Conservation (phyloP, 2,888 invertebrate genomes). For the Steinernema hermaphroditum region DNA sequence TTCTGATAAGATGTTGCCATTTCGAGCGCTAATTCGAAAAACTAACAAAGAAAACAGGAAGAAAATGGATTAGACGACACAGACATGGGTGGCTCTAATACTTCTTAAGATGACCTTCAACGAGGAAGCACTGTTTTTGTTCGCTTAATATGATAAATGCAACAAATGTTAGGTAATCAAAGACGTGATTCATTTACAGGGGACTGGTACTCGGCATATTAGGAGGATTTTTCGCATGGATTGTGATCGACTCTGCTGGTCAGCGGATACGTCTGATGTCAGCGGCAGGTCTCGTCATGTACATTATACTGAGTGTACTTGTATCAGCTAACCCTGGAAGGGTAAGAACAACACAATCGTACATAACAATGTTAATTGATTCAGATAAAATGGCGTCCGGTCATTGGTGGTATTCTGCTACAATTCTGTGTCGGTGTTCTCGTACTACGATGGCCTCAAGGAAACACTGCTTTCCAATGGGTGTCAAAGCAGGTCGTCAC, state of each 20-base stretch:
- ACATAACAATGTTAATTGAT: not conserved
- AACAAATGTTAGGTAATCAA: too few species aligned
- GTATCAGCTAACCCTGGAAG: conserved; percentile 8
- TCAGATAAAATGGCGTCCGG: conserved; percentile 74
- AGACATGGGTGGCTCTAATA: too few species aligned
- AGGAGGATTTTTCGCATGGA: conserved; percentile 37
- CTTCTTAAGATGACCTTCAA: too few species aligned
- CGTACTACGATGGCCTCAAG: conserved; percentile 78
- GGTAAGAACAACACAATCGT: not conserved
- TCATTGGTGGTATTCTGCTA: conserved; percentile 79
- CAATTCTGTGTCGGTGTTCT: conserved; percentile 83
- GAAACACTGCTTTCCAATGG: conserved; percentile 71
- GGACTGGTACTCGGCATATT: conserved; percentile 25
- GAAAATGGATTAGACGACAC: too few species aligned
- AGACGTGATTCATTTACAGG: conserved; percentile 23
- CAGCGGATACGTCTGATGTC: conserved; percentile 40
- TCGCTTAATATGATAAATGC: too few species aligned
- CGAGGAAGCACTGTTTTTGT: too few species aligned
- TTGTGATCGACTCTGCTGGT: conserved; percentile 34
- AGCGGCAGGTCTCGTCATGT: conserved; percentile 2
- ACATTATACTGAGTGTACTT: not conserved
- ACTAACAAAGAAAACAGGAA: too few species aligned
- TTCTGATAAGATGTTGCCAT: too few species aligned
- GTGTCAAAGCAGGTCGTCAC: conserved; percentile 71
- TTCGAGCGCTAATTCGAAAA: too few species aligned